Base-by-base conservation (phyloP, 2,888 invertebrate species). In the Julus scandinavius region DNA sequence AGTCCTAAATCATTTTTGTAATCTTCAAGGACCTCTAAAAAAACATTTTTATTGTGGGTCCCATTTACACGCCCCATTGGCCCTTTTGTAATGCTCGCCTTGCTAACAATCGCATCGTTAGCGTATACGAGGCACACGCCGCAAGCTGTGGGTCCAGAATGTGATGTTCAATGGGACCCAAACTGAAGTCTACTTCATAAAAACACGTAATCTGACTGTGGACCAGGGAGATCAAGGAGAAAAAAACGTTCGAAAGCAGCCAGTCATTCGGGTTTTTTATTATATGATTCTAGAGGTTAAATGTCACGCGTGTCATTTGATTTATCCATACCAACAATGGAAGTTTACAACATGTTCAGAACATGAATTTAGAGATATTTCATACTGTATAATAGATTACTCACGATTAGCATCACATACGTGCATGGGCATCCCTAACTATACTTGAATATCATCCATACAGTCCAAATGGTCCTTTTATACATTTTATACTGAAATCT, bases 41-140 rank as follows among this genome's bases (percentile, higher is more conserved):
- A 72, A 72, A 80, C 20, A 7, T 29, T 80, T 29, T 38, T 29
- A 29, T 29, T 29, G 13, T 20, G 80, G 20, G 38, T 38, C 80
- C 80, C 80, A 80, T 80, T 80, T 80, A 80, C 80, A 11, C 38
- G 38, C 80, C 80, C 80, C 80, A 80, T 80, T 80, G 80, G 3
- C 7, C 80, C 80, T 80, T 80, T 80, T 80, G 38, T 80, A 80
- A 2, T 7, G 15, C 11, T 20, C 38, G 13, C 80, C 20, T 80
- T 38, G 80, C 38, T 13, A 13, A 80, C 80, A 80, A 80, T 80
- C 38, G 80, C 80, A 80, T 80, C 80, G 80, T 80, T 80, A 80
- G 80, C 29, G 72, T 20, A n/a, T n/a, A 72, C 72, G 72, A 17
- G 6, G 29, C 63, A 17, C 63, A n/a, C 63, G 63, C 13, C 63